phyloP scores from a whole-genome alignment of 2,797 vertebrate genomes.

The Silurus lanzhouensis region DNA sequence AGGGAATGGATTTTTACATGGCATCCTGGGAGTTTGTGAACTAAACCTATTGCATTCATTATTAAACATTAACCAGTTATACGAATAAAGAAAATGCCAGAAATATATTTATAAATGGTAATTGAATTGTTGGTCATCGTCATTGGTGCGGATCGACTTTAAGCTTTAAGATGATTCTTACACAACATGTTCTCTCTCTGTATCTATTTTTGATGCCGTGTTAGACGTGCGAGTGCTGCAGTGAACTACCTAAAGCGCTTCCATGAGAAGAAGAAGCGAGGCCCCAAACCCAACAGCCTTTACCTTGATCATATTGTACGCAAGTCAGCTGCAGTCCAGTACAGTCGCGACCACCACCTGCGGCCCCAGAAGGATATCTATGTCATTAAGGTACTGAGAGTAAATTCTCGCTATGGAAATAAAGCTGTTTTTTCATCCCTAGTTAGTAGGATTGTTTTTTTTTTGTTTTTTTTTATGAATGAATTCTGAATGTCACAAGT shows the following conservation, averaged over 20 bases:
- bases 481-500: too few relatives aligned
- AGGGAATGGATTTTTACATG: too few relatives aligned
- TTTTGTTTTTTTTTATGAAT: too few relatives aligned
- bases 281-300: slow-evolving; percentile 91
- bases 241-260: slow-evolving; percentile 96
- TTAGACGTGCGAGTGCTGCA: slow-evolving; percentile 91
- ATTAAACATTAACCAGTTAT: too few relatives aligned
- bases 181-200: neutral
- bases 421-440: neutral
- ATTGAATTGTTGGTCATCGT: too few relatives aligned
- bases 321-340: slow-evolving; percentile 86
- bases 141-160: neutral
- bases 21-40: too few relatives aligned
- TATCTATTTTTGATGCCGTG: neutral
- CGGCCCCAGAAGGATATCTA: slow-evolving; percentile 93
- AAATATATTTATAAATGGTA: too few relatives aligned
- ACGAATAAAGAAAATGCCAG: too few relatives aligned
- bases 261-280: slow-evolving; percentile 97
- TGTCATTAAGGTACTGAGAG: slow-evolving; percentile 84
- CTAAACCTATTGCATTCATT: too few relatives aligned
- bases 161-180: neutral
- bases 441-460: neutral
- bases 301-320: slow-evolving; percentile 97
- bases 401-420: neutral
- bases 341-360: slow-evolving; percentile 86